Evolutionary conservation across 64 coral and sea anemone species (phyloP).

Genomic region (Platygyra sinensis): DNA sequence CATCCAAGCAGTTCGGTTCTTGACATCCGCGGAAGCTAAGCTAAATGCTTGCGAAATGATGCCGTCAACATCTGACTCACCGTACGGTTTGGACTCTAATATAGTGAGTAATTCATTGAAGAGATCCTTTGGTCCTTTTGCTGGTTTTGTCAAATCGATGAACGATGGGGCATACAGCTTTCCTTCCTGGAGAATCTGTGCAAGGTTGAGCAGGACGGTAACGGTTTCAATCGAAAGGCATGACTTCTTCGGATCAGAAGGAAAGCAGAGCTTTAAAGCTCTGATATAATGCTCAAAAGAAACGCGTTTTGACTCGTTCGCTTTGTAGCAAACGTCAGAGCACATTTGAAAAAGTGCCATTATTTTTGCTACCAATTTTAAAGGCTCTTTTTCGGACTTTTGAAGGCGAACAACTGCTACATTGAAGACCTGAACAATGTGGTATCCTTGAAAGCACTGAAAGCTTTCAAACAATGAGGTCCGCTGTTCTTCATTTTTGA

Average conservation of each 20-base stretch:
- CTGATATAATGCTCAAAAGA: not conserved
- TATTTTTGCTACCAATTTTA: not conserved
- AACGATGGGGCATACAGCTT: not conserved
- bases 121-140: not conserved
- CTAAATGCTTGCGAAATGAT: not conserved
- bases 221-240: not conserved
- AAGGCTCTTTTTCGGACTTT: not conserved
- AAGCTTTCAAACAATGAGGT: not conserved
- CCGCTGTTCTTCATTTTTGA: not conserved
- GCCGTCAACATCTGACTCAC: not conserved
- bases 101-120: not conserved
- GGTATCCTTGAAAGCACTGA: not conserved
- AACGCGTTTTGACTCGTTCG: not conserved
- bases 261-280: constrained; percentile 15
- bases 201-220: constrained; percentile 3
- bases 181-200: not conserved
- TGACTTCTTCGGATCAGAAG: not conserved
- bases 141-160: not conserved
- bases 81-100: not conserved
- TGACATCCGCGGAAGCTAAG: not conserved
- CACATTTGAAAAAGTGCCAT: not conserved
- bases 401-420: not conserved
- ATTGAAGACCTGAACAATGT: not conserved
- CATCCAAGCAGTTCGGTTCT: not conserved
- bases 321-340: not conserved